phyloP scores from a whole-genome alignment of 2,113 vertebrate genomes.

The Panthera leo region DNA sequence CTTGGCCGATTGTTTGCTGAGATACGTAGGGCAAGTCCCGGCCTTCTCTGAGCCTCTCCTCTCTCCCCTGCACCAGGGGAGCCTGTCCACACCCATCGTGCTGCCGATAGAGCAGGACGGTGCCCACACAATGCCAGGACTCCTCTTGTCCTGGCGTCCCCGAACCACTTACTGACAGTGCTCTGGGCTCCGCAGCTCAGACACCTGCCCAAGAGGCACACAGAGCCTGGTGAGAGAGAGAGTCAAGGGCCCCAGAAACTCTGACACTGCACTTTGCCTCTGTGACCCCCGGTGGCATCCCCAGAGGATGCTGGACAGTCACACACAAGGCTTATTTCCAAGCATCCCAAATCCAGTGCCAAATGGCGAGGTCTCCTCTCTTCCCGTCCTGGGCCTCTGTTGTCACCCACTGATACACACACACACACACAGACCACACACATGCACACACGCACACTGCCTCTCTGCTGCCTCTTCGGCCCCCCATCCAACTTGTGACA shows the following conservation, averaged over 20 bases:
- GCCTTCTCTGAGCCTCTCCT: not conserved
- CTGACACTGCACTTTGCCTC: not conserved
- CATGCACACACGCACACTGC: not conserved
- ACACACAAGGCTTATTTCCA: too few relatives aligned
- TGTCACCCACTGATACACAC: not conserved
- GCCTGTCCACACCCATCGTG: too few relatives aligned
- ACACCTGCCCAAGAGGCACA: accelerated
- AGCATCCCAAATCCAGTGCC: not conserved
- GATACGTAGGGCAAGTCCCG: not conserved
- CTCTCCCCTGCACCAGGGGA: not conserved
- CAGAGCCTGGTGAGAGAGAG: not conserved
- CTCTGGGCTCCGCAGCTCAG: too few relatives aligned
- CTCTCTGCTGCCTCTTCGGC: not conserved
- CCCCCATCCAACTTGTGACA: not conserved
- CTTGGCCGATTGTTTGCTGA: not conserved
- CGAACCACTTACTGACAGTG: not conserved
- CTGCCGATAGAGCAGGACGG: accelerated
- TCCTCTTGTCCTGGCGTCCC: accelerated
- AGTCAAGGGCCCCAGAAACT: too few relatives aligned
- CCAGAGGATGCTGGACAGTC: not conserved
- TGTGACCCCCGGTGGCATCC: not conserved
- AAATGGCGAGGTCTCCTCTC: not conserved
- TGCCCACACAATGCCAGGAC: accelerated
- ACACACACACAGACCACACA: not conserved
- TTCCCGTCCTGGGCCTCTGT: not conserved